These are phyloP conservation scores for Adela reaumurella DNA, from an alignment of 2,888 invertebrate genomes.

Conservation along the genomic window DNA sequence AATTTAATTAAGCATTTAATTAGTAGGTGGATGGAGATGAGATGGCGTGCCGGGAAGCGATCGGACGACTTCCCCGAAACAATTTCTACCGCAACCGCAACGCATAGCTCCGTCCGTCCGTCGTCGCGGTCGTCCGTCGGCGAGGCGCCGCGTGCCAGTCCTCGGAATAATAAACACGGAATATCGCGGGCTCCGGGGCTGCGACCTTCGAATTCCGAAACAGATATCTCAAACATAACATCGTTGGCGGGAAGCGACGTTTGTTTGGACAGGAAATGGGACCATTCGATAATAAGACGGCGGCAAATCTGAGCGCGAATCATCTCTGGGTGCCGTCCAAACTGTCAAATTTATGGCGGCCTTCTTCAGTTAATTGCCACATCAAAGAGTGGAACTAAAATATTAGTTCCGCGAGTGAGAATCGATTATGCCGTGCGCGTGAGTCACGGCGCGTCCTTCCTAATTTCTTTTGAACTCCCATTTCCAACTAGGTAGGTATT, in stretches of 20 bases:
- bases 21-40: no score
- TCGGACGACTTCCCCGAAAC: no score
- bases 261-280: neutral
- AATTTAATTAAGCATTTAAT: no score
- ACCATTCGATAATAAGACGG: neutral
- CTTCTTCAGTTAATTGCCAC: neutral
- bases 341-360: neutral
- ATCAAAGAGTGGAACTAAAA: neutral
- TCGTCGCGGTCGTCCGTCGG: no score
- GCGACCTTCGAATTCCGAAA: neutral
- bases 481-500: no score
- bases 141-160: no score
- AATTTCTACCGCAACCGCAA: no score
- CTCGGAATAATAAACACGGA: neutral
- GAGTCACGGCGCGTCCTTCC: neutral
- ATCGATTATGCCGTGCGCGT: neutral
- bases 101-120: no score
- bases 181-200: neutral
- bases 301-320: neutral
- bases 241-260: neutral
- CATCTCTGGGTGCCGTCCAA: neutral
- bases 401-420: neutral
- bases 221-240: neutral
- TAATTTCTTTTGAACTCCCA: no score
- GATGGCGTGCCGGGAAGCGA: no score